Base-by-base conservation (phyloP, 2,797 vertebrate genomes). In the Aythya fuligula region DNA sequence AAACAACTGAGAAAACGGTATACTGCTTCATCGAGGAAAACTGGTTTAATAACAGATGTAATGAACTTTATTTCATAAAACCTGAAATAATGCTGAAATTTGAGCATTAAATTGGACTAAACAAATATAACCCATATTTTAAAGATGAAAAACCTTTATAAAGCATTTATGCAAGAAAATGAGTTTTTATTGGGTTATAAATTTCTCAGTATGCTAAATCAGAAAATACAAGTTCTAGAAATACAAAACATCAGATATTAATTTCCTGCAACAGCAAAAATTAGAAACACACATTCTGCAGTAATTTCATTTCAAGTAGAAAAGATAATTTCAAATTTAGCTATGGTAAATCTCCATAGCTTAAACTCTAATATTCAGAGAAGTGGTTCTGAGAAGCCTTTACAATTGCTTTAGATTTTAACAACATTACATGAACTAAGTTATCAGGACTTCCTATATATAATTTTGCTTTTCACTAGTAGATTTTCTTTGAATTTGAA, bases 141-240 rank as follows among this genome's bases (percentile, higher is more conserved):
- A 87, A 87, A 67, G 17, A 92, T 60, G 0, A 90, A 85, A 83
- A 85, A 65, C 3, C 2, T 82, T 67, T 47, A 77, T 14, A 66
- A 65, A 49, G 19, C 8, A 67, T 92, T 94, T 85, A 62, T 57
- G 30, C 51, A 85, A 54, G 12, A 65, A 83, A 76, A 78, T 56
- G 5, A 32, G 24, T 3, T 5, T 88, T 57, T 74, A 53, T 17
- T 72, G 11, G 27, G 13, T 81, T 86, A 93, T 67, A 85, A 80
- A 87, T 85, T 78, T 83, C 84, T 85, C 49, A 60, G n/a, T 53
- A 45, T 13, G 41, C 36, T 91, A 81, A 51, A 87, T 66, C 51
- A 92, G 73, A 84, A 87, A 80, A 85, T 19, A 58, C 22, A 77
- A 89, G 24, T 89, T 92, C 60, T 54, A 77, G 71, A 95, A 96